phyloP scores from a whole-genome alignment of 2,888 invertebrate species.

The Leucania comma region DNA sequence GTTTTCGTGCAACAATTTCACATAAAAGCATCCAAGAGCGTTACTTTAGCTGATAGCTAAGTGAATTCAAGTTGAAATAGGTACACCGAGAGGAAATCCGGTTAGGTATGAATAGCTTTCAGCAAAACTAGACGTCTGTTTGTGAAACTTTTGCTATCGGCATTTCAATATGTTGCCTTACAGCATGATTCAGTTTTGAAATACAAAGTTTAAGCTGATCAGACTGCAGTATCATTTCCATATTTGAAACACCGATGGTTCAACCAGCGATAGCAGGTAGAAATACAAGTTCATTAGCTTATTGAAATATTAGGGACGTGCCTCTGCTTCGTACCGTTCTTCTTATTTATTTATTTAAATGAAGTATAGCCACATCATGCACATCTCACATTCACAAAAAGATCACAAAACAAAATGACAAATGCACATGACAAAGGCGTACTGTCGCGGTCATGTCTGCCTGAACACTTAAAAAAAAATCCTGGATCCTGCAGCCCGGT shows the following conservation, averaged over 20 bases:
- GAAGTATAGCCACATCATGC: too few relatives aligned
- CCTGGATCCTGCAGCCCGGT: too few relatives aligned
- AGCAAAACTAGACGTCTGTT: slow-evolving; percentile 62
- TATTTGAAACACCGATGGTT: not conserved
- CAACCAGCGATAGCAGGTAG: not conserved
- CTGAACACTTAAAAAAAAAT: too few relatives aligned
- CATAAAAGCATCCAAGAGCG: slow-evolving; percentile 51
- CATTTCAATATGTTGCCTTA: slow-evolving; percentile 53
- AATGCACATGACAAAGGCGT: too few relatives aligned
- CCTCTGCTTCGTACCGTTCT: not conserved
- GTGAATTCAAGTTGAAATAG: slow-evolving; percentile 74
- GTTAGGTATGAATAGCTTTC: slow-evolving; percentile 71
- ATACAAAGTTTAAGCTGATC: slow-evolving; percentile 30
- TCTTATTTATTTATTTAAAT: not conserved
- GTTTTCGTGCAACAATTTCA: slow-evolving; percentile 44
- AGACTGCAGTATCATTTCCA: slow-evolving; percentile 5
- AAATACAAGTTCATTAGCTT: not conserved
- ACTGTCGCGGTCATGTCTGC: too few relatives aligned
- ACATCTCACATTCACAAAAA: too few relatives aligned
- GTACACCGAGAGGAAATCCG: slow-evolving; percentile 71
- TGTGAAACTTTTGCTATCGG: slow-evolving; percentile 62
- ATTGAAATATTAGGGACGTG: not conserved
- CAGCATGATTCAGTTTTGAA: slow-evolving; percentile 39
- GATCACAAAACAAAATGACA: too few relatives aligned
- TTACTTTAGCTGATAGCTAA: slow-evolving; percentile 68